phyloP scores from a whole-genome alignment of 92 coral and sea anemone genomes.

The Palythoa heliodiscus region DNA sequence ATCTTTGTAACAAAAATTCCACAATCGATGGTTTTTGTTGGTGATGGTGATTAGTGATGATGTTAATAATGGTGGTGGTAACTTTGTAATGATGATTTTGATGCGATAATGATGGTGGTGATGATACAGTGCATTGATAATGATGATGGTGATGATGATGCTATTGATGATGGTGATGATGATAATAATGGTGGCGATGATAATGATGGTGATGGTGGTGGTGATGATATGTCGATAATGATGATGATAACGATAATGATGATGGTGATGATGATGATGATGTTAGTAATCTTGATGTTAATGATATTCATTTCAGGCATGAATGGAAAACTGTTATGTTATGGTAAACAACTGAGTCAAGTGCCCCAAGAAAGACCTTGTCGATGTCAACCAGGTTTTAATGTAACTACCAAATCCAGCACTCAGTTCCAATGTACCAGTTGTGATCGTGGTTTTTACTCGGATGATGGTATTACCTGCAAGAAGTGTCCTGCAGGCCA shows the following conservation, averaged over 20 bases:
- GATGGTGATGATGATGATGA: background rate
- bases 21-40: no score
- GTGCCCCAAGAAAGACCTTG: conserved; percentile 29
- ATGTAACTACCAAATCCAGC: conserved; percentile 12
- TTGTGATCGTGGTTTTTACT: conserved; percentile 56
- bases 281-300: background rate
- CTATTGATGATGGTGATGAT: no score
- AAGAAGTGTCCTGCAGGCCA: conserved; percentile 62
- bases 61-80: background rate
- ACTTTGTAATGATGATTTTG: background rate
- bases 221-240: background rate
- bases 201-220: no score
- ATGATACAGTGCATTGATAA: no score
- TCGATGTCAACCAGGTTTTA: conserved; percentile 74
- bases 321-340: conserved; percentile 1
- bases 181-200: background rate
- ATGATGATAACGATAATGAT: background rate
- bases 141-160: no score
- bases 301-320: conserved; percentile 3
- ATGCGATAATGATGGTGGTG: no score
- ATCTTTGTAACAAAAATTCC: background rate
- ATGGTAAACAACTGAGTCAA: conserved; percentile 7
- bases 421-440: conserved; percentile 25
- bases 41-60: background rate
- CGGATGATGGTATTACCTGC: conserved; percentile 61